Conservation (phyloP, 2,888 invertebrate species). For the Aphodius granarius region DNA sequence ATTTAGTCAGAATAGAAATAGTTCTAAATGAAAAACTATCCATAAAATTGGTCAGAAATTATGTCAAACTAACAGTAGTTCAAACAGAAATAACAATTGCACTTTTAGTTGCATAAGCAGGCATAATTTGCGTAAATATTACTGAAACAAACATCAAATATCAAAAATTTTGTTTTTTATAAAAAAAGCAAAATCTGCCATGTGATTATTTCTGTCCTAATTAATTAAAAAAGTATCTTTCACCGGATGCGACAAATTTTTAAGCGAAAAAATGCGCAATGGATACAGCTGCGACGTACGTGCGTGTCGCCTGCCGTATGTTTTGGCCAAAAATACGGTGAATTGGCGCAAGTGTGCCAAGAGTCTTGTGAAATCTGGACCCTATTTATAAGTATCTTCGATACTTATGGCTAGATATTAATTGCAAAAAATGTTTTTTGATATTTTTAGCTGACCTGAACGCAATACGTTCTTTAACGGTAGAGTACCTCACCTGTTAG, state of each 20-base stretch:
- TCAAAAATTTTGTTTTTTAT: too few relatives aligned
- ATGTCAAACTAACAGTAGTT: too few relatives aligned
- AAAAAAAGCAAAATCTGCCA: too few relatives aligned
- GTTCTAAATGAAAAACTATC: not conserved
- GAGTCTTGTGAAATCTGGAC: constrained; percentile 12
- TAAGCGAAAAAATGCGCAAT: not conserved
- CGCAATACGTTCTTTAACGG: not conserved
- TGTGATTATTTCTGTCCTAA: not conserved
- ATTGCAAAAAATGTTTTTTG: constrained; percentile 7
- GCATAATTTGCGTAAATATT: too few relatives aligned
- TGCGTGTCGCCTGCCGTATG: not conserved
- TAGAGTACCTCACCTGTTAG: not conserved
- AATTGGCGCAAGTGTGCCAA: constrained; percentile 13
- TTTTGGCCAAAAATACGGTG: constrained; percentile 10
- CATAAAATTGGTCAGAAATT: too few relatives aligned
- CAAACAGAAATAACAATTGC: too few relatives aligned
- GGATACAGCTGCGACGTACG: not conserved
- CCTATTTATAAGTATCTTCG: constrained; percentile 15
- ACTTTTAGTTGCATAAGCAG: too few relatives aligned
- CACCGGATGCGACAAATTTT: not conserved
- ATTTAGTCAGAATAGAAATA: not conserved
- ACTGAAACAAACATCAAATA: too few relatives aligned
- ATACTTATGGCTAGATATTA: constrained; percentile 7
- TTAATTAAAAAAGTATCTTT: not conserved
- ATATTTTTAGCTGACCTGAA: not conserved